Evolutionary conservation across 2,888 invertebrate species (phyloP).

Genomic region (Campoletis raptor): DNA sequence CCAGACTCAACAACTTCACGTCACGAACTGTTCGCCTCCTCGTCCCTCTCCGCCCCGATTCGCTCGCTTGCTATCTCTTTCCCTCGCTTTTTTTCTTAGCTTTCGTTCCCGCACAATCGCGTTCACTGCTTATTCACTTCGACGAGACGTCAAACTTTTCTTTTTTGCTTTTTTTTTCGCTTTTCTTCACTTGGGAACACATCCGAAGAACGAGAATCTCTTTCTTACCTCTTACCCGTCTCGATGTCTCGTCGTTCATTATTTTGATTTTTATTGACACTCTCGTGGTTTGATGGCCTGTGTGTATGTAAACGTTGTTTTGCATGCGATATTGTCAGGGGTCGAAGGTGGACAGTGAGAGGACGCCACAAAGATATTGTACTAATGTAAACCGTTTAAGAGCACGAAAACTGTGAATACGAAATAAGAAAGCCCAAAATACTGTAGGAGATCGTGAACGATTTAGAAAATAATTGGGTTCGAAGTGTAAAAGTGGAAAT

Average conservation of each 20-base stretch:
- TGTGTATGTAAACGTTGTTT: constrained; percentile 23
- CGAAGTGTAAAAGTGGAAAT: not conserved
- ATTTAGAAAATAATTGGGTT: not conserved
- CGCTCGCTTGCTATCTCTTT: constrained; percentile 50
- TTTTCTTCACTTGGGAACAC: not conserved
- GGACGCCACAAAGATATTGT: constrained; percentile 38
- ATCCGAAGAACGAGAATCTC: constrained; percentile 14
- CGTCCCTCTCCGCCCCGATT: constrained; percentile 48
- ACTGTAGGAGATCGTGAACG: constrained; percentile 1
- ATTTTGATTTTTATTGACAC: constrained; percentile 10
- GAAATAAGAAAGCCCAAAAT: not conserved
- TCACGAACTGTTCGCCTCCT: constrained; percentile 33
- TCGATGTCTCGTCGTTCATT: constrained; percentile 18
- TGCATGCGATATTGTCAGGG: constrained; percentile 58
- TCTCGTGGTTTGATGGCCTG: not conserved
- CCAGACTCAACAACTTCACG: constrained; percentile 35
- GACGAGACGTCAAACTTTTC: not conserved
- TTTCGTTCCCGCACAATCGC: constrained; percentile 9
- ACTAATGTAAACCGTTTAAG: not conserved
- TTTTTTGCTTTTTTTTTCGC: constrained; percentile 2
- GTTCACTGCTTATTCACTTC: constrained; percentile 20
- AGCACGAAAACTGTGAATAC: constrained; percentile 30
- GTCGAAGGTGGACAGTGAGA: constrained; percentile 61
- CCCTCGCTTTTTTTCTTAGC: not conserved
- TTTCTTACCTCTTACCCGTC: constrained; percentile 37